Conservation (phyloP, 2,888 invertebrate species). For the Pseudococcus longispinus region DNA sequence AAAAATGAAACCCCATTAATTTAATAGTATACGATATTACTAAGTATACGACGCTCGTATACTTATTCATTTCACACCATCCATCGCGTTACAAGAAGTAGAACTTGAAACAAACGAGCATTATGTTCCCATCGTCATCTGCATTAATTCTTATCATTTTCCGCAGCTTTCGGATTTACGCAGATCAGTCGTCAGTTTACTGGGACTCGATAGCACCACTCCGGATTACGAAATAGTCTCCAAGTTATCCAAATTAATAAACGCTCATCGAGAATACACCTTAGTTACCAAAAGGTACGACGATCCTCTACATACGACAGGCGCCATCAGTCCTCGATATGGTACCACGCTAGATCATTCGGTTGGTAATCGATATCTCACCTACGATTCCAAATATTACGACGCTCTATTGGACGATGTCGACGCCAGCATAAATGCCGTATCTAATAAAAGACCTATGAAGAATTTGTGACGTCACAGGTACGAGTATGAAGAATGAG, state of each 20-base stretch:
- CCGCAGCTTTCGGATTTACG: slow-evolving; percentile 75
- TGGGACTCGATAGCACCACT: slow-evolving; percentile 75
- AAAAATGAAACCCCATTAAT: not conserved
- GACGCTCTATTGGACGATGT: slow-evolving; percentile 74
- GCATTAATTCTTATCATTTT: not conserved
- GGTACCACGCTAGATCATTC: slow-evolving; percentile 59
- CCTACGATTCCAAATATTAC: slow-evolving; percentile 75
- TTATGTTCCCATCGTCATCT: not conserved
- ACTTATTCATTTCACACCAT: not conserved
- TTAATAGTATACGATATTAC: too few relatives aligned
- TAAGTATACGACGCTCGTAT: too few relatives aligned
- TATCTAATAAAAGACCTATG: slow-evolving; percentile 69
- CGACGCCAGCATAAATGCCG: slow-evolving; percentile 68
- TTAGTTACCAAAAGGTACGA: slow-evolving; percentile 79
- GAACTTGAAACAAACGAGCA: not conserved
- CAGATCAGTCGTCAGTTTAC: slow-evolving; percentile 74
- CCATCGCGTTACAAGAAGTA: not conserved
- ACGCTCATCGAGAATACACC: slow-evolving; percentile 87
- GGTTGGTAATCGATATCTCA: slow-evolving; percentile 64
- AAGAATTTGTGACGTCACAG: slow-evolving; percentile 33
- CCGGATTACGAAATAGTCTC: slow-evolving; percentile 80
- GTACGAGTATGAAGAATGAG: too few relatives aligned
- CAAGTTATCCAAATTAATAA: slow-evolving; percentile 81
- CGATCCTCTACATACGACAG: slow-evolving; percentile 64
- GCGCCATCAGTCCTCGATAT: slow-evolving; percentile 63